Conservation (phyloP, 2,113 vertebrate genomes). For the Gymnarchus niloticus region DNA sequence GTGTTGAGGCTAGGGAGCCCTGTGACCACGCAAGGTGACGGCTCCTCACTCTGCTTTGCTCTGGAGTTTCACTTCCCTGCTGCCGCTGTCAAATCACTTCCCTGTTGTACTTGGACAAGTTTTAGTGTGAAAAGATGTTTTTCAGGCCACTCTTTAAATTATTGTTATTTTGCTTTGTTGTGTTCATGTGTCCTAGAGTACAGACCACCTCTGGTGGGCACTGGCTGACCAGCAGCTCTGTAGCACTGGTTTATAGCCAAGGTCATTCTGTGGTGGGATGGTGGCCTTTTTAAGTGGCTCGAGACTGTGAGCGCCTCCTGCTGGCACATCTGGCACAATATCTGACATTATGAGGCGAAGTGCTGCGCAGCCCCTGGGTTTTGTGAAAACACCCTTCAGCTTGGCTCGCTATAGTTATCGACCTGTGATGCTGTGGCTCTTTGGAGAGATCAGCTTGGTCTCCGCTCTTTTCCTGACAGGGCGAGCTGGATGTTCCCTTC, state of each 20-base stretch:
- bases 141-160: background rate
- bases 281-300: background rate
- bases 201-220: background rate
- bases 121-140: background rate
- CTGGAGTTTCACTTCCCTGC: background rate
- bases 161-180: background rate
- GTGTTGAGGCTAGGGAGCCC: background rate
- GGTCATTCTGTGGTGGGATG: background rate
- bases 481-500: conserved; percentile 87
- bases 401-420: background rate
- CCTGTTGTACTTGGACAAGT: too few relatives aligned
- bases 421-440: background rate
- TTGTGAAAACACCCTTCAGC: background rate
- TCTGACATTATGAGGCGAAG: background rate
- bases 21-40: background rate
- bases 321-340: background rate
- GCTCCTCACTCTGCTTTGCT: background rate
- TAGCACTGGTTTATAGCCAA: background rate
- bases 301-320: background rate
- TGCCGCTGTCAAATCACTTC: background rate
- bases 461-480: conserved; percentile 61
- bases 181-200: background rate
- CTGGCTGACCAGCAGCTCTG: background rate
- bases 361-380: background rate
- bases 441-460: background rate